Evolutionary conservation across 2,113 vertebrate genomes (phyloP).

Genomic region (Pseudorhombus dupliciocellatus): DNA sequence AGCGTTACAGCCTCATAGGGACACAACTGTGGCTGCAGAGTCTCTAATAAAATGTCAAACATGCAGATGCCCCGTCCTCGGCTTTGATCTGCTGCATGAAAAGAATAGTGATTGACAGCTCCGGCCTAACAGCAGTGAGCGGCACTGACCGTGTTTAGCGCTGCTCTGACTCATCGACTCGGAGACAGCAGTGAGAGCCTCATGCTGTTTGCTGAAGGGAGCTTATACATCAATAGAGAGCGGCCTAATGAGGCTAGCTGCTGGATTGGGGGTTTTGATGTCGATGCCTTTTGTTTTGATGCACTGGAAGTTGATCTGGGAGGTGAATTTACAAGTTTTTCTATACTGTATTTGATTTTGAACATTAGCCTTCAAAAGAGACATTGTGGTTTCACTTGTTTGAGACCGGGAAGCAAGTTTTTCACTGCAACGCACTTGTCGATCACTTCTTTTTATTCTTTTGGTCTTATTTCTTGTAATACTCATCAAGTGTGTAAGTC

Average conservation of each 20-base stretch:
- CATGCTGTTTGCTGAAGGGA: conserved; percentile 55
- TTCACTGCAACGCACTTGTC: background rate
- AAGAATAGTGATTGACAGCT: conserved; percentile 55
- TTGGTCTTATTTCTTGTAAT: background rate
- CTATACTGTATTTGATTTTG: background rate
- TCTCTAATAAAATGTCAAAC: conserved; percentile 43
- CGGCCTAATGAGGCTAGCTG: conserved; percentile 68
- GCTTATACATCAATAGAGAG: conserved; percentile 55
- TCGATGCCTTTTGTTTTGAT: conserved; percentile 49
- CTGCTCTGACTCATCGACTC: conserved; percentile 65
- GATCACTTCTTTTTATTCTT: background rate
- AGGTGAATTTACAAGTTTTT: conserved; percentile 23
- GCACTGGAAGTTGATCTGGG: conserved; percentile 16
- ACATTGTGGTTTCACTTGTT: conserved; percentile 13
- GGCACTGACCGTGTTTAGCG: conserved; percentile 26
- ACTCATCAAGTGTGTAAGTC: background rate
- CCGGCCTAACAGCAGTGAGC: conserved; percentile 33
- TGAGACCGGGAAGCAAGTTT: background rate
- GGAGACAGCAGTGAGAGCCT: conserved; percentile 37
- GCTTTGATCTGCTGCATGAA: conserved; percentile 55
- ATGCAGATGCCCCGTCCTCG: conserved; percentile 32
- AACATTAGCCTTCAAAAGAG: conserved; percentile 1
- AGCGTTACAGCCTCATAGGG: background rate
- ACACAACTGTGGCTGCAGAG: background rate
- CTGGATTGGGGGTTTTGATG: conserved; percentile 63